Evolutionary conservation across 2,113 vertebrate species (phyloP), one percentile per base, ranked within the genome.

Genomic region (Ancistrus triradiatus): DNA sequence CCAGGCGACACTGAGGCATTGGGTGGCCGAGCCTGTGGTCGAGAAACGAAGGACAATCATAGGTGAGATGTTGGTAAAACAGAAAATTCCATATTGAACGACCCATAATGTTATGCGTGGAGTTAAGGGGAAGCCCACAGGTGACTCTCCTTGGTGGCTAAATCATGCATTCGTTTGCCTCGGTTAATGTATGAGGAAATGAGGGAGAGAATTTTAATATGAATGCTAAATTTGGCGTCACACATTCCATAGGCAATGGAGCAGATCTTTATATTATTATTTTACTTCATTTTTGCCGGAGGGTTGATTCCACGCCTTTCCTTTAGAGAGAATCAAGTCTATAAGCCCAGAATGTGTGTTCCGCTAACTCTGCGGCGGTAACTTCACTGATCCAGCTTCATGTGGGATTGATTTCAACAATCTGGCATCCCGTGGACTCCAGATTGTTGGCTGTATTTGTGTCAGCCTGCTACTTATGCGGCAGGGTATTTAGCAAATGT

Each of bases 11-110:
- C 85, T 98, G 48, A 89, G 91, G 27, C 83, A 81, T 70, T 92
- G 92, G 80, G 91, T 90, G 21, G 86, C 93, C 59, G 90, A 91
- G 81, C 93, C 92, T 0, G 91, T 84, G 0, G 89, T 95, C 79
- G 88, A 90, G 77, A 90, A 80, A 58, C 88, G 91, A 58, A 93
- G 91, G 83, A 76, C 87, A 37, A 85, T 95, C 27, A 81, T 95
- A 51, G 94, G 95, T 97, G 78, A 92, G 92, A 3, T 19, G 8
- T 35, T 1, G 3, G 13, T 7, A 18, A 38, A 7, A 17, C 22
- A 13, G 7, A 10, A 5, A 42, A 6, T 13, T 14, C 13, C 17
- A 28, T 3, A 31, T 28, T 19, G 5, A 27, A 11, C 25, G 4
- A 8, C 3, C 9, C 6, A 18, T 44, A n/a, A 44, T 59, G 10